These are phyloP conservation scores for Cynocephalus volans DNA, from an alignment of 2,113 vertebrate species.

Conservation along the genomic window DNA sequence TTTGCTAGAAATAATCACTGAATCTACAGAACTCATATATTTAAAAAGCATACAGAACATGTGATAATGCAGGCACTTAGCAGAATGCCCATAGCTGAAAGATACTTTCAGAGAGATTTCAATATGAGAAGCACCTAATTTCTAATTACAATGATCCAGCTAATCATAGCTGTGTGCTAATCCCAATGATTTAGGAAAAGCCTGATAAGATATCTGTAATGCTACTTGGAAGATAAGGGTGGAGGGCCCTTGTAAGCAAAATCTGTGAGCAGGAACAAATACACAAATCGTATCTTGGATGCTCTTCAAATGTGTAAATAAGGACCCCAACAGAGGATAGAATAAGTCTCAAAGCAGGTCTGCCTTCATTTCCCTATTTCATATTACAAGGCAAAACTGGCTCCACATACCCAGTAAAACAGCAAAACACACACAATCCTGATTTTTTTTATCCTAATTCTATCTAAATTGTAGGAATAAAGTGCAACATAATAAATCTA, in stretches of 20 bases:
- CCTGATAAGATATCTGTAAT: neutral
- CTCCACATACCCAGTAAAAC: neutral
- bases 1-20: constrained; percentile 66
- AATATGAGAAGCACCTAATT: constrained; percentile 59
- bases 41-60: neutral
- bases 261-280: neutral
- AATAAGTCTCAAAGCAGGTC: constrained; percentile 17
- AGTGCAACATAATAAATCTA: constrained; percentile 1
- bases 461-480: constrained; percentile 12
- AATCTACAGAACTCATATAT: neutral
- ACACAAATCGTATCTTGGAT: neutral
- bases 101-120: constrained; percentile 29
- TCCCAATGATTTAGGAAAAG: constrained; percentile 51
- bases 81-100: constrained; percentile 24
- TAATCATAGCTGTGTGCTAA: constrained; percentile 36
- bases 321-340: neutral
- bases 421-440: constrained; percentile 38
- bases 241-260: neutral
- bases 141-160: constrained; percentile 61
- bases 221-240: neutral
- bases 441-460: constrained; percentile 11
- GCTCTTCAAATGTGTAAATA: constrained; percentile 40
- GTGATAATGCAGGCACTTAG: constrained; percentile 10
- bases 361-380: too few species aligned
- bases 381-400: constrained; percentile 20